phyloP scores from a whole-genome alignment of 2,113 vertebrate species.

The Catharus minimus region DNA sequence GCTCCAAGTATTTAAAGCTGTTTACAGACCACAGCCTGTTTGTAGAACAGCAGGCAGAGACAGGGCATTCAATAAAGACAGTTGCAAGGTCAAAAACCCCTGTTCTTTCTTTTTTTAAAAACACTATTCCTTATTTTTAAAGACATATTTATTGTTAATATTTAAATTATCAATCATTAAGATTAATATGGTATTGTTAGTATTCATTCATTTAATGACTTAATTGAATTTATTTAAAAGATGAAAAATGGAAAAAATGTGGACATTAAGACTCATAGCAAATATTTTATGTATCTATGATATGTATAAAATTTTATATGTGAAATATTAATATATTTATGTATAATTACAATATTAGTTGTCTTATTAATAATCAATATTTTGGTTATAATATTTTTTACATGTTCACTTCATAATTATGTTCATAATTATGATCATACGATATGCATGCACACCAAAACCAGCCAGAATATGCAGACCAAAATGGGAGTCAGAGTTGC shows the following conservation, averaged over 20 bases:
- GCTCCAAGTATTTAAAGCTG: background rate
- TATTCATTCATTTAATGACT: background rate
- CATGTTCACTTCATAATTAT: background rate
- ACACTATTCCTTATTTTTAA: fast-evolving
- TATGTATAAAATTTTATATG: background rate
- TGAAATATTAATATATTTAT: background rate
- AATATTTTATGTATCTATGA: background rate
- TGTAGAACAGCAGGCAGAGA: background rate
- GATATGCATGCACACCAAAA: background rate
- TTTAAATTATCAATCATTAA: background rate
- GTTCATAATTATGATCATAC: background rate
- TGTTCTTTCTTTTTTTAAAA: background rate
- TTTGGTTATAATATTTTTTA: background rate
- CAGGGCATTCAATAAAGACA: background rate
- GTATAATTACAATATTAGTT: background rate
- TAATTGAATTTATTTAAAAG: background rate
- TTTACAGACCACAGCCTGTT: background rate
- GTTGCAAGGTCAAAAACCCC: background rate
- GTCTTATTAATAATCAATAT: background rate
- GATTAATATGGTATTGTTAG: background rate
- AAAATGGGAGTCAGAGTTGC: background rate
- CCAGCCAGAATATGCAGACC: background rate
- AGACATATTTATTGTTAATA: background rate
- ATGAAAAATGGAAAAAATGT: background rate
- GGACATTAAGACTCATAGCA: background rate